Conservation (phyloP, 2,888 invertebrate genomes). For the Ypsolopha scabrella region DNA sequence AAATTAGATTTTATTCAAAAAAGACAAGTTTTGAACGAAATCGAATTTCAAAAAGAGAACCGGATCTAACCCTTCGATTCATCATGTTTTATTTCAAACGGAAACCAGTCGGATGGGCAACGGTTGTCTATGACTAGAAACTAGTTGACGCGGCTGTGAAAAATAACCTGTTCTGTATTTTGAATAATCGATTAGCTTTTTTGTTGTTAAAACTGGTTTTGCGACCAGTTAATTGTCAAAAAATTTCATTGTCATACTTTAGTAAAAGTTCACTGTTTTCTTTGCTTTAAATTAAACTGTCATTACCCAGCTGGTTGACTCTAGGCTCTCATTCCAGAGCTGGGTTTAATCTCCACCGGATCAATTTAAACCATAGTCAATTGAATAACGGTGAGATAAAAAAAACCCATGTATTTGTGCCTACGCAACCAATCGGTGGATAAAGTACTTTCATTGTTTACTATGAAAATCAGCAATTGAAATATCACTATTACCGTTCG, state of each 20-base stretch:
- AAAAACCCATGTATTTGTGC: too few species aligned
- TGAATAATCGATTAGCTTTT: constrained; percentile 15
- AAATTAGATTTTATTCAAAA: constrained; percentile 12
- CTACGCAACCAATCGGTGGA: too few species aligned
- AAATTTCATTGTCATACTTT: background rate
- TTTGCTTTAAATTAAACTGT: too few species aligned
- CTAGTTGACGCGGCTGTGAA: constrained; percentile 16
- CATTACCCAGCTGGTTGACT: too few species aligned
- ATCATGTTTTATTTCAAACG: constrained; percentile 3
- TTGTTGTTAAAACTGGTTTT: background rate
- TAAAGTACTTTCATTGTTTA: too few species aligned
- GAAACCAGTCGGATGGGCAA: constrained; percentile 1
- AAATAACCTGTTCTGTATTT: constrained; percentile 21
- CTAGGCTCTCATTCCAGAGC: too few species aligned
- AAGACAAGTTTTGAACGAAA: constrained; percentile 24
- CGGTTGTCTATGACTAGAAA: constrained; percentile 6
- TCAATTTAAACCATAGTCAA: too few species aligned
- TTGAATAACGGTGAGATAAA: too few species aligned
- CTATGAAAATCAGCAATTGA: too few species aligned
- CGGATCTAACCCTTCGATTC: constrained; percentile 9
- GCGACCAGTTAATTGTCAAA: background rate
- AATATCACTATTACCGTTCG: too few species aligned
- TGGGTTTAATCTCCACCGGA: too few species aligned
- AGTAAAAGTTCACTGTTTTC: too few species aligned
- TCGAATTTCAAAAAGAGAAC: constrained; percentile 18